Conservation (phyloP, 2,797 vertebrate genomes). For the Sebastes minor region DNA sequence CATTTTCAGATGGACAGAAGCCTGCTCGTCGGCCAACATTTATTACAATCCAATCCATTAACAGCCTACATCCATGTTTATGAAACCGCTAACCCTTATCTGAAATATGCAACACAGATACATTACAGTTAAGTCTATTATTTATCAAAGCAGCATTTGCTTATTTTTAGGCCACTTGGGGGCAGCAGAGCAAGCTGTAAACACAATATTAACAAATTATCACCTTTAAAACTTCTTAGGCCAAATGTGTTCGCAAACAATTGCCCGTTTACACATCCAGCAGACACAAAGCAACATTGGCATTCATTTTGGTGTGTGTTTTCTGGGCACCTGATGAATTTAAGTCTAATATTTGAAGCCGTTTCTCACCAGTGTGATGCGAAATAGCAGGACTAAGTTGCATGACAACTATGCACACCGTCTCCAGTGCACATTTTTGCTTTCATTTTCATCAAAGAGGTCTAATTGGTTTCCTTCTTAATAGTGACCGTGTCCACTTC, state of each 20-base stretch:
- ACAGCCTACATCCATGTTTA: neutral
- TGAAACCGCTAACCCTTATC: neutral
- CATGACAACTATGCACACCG: too few relatives aligned
- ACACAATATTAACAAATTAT: neutral
- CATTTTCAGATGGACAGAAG: neutral
- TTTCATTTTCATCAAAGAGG: too few relatives aligned
- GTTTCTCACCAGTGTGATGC: neutral
- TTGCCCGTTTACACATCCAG: neutral
- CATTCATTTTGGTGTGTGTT: neutral
- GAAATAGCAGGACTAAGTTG: too few relatives aligned
- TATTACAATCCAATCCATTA: neutral
- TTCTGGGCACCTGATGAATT: neutral
- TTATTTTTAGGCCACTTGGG: neutral
- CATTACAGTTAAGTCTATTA: neutral
- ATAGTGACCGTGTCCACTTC: too few relatives aligned
- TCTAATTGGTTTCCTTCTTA: too few relatives aligned
- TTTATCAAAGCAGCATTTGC: neutral
- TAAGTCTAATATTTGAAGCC: neutral
- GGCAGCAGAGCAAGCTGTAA: neutral
- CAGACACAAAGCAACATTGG: neutral
- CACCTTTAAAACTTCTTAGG: neutral
- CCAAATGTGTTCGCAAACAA: neutral
- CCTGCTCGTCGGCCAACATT: neutral
- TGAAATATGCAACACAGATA: neutral
- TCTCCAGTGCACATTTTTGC: fast-evolving